Base-by-base conservation (phyloP, 2,888 invertebrate genomes). In the Platerodrilus igneus region DNA sequence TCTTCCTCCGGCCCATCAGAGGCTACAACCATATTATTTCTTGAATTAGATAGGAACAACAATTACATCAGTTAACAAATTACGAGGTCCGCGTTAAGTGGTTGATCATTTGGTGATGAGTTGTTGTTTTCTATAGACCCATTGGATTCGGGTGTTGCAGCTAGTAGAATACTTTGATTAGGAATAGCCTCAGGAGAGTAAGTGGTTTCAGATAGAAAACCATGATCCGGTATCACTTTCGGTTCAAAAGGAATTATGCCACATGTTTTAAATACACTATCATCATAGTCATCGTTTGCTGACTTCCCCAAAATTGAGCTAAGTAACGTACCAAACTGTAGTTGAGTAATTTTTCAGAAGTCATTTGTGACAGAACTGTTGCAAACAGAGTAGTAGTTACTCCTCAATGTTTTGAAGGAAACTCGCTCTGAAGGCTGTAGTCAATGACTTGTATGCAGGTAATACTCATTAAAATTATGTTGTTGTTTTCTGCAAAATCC, bases 181-280 rank as follows among this genome's bases (percentile, higher is more conserved):
- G 4, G 10, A 10, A 11, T 20, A 22, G 32, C 13, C 22, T n/a
- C n/a, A n/a, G n/a, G n/a, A n/a, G n/a, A n/a, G n/a, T n/a, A n/a
- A 10, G 32, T 32, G 32, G 15, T 10, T 32, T 22, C 22, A 14
- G 21, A n/a, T n/a, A n/a, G n/a, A n/a, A n/a, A n/a, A n/a, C n/a
- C 8, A 28, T n/a, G 17, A 17, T 16, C 15, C 17, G 16, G 15
- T 28, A 14, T 28, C 14, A 8, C n/a, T n/a, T n/a, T n/a, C 15
- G 31, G 14, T 13, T 31, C 19, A 20, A 31, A 31, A 6, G 31
- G 31, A 19, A 31, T 31, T 8, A 31, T 19, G n/a, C 31, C 31
- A 31, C 31, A 31, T 7, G 29, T 29, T 29, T n/a, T 29, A 17
- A 29, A 29, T 15, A 14, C 29, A 17, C 16, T 29, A 10, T 15